Conservation (phyloP, 1,140 invertebrate genomes). For the Drosophila lini region DNA sequence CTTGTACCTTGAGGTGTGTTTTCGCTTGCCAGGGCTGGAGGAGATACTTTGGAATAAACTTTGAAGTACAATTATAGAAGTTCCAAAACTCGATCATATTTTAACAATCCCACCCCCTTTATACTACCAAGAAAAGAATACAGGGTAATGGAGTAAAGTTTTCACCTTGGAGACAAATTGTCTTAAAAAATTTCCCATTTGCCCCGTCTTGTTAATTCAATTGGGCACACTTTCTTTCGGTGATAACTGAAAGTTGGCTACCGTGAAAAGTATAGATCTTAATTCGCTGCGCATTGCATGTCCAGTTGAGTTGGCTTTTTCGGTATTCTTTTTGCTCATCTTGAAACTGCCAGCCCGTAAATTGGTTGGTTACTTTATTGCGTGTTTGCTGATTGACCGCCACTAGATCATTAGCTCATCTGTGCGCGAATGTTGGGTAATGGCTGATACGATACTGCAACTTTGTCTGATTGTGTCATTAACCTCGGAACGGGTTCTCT, state of each 20-base stretch:
- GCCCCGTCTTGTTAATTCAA: conserved; percentile 32
- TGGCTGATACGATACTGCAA: conserved; percentile 30
- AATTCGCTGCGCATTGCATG: conserved; percentile 25
- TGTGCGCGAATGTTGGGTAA: conserved; percentile 33
- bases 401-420: conserved; percentile 46
- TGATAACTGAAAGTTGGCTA: conserved; percentile 23
- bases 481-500: conserved; percentile 54
- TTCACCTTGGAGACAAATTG: not conserved
- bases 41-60: not conserved
- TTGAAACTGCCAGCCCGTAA: conserved; percentile 10
- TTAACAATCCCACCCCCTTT: too few species aligned
- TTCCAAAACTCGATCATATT: too few species aligned
- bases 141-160: not conserved
- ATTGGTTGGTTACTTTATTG: conserved; percentile 8
- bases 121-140: not conserved
- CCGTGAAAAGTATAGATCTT: conserved; percentile 14
- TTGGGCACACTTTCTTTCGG: conserved; percentile 45
- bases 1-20: conserved; percentile 21
- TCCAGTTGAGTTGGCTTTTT: conserved; percentile 9
- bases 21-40: conserved; percentile 22
- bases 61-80: not conserved
- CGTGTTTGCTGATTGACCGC: conserved; percentile 16
- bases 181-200: conserved; percentile 4
- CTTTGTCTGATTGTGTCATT: conserved; percentile 40
- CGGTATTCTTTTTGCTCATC: conserved; percentile 15